Percentiles rank a stretch among this genome's conserved stretches.
phyloP scores from a whole-genome alignment of 2,888 invertebrate species.

The Leptinotarsa tumamoca region DNA sequence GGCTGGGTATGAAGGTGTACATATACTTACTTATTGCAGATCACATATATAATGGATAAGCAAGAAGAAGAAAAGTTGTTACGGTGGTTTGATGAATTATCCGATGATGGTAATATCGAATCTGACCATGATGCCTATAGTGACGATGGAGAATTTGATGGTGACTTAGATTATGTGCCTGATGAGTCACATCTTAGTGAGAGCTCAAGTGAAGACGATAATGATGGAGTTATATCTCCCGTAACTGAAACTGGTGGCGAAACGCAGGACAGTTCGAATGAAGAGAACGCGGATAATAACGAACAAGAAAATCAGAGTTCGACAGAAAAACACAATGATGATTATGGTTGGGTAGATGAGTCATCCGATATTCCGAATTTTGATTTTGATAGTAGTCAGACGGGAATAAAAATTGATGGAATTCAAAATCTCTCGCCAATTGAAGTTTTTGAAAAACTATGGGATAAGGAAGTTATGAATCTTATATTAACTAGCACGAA shows the following conservation, averaged over 20 bases:
- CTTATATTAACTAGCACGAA: constrained; percentile 24
- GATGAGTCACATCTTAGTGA: constrained; percentile 5
- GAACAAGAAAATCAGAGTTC: neutral
- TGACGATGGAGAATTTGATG: constrained; percentile 7
- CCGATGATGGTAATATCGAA: constrained; percentile 10
- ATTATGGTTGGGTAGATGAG: constrained; percentile 20
- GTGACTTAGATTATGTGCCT: constrained; percentile 9
- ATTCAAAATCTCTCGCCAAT: constrained; percentile 20
- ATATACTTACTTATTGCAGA: constrained; percentile 8
- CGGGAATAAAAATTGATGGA: constrained; percentile 24
- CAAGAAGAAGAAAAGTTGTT: constrained; percentile 2
- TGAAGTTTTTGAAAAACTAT: constrained; percentile 21
- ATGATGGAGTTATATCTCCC: constrained; percentile 3
- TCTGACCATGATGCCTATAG: constrained; percentile 2
- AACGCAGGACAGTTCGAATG: constrained; percentile 1
- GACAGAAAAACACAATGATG: constrained; percentile 15
- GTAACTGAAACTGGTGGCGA: neutral
- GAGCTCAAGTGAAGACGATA: constrained; percentile 7
- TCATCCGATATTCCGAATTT: constrained; percentile 23
- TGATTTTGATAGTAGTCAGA: constrained; percentile 24
- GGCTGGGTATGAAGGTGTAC: constrained; percentile 1
- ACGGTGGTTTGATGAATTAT: constrained; percentile 8
- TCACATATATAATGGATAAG: neutral
- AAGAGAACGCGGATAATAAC: constrained; percentile 1
- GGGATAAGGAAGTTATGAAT: constrained; percentile 19